Conservation (phyloP, 2,113 vertebrate species). For the Origma solitaria region DNA sequence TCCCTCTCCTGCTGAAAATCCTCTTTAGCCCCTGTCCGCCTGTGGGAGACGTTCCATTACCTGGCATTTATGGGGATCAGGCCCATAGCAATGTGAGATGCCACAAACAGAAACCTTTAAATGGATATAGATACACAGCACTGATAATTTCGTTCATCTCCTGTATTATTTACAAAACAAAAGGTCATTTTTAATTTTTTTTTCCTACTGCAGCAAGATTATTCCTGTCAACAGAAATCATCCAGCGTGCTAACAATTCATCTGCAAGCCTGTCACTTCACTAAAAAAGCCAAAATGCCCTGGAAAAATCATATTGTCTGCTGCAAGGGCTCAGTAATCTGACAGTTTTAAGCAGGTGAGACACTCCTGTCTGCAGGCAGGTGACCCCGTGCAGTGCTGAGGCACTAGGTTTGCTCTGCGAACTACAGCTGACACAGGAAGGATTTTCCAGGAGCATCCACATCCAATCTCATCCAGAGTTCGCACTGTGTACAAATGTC, state of each 20-base stretch:
- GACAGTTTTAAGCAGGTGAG: neutral
- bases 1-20: slow-evolving; percentile 34
- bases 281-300: neutral
- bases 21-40: neutral
- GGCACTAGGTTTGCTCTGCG: neutral
- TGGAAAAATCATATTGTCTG: neutral
- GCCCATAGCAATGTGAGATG: neutral
- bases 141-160: neutral
- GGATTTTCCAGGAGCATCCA: neutral
- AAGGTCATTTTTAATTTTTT: neutral
- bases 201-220: neutral
- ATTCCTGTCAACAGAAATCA: neutral
- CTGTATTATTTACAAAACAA: neutral
- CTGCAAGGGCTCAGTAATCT: neutral
- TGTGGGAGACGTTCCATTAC: neutral
- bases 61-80: neutral
- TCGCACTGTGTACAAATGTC: neutral
- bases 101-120: neutral
- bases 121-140: neutral
- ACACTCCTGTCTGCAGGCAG: neutral
- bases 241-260: neutral
- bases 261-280: neutral
- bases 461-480: neutral
- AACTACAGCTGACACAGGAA: neutral
- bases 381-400: neutral